phyloP scores from a whole-genome alignment of 2,888 invertebrate species.

The Labia minor region DNA sequence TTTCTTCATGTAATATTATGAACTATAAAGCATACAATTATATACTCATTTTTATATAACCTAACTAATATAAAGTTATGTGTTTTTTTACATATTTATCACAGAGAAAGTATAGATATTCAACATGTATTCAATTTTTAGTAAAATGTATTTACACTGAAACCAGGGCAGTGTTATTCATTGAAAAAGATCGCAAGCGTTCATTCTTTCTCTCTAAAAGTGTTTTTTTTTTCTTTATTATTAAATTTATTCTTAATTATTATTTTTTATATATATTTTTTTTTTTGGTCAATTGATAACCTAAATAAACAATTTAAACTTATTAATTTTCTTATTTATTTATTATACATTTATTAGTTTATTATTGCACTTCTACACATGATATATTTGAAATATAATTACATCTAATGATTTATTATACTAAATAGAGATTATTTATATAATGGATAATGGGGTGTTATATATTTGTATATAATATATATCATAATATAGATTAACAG shows the following conservation, averaged over 20 bases:
- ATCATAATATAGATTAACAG: neutral
- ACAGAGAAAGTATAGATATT: constrained; percentile 1
- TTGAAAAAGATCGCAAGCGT: too few relatives aligned
- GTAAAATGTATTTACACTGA: neutral
- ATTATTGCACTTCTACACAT: constrained; percentile 13
- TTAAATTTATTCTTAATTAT: neutral
- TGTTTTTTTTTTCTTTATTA: neutral
- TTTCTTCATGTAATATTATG: neutral
- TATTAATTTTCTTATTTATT: neutral
- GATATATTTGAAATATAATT: neutral
- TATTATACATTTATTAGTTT: neutral
- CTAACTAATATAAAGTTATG: neutral
- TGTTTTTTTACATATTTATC: neutral
- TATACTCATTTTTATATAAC: neutral
- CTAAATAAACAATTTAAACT: neutral
- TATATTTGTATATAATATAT: neutral
- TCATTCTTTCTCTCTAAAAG: neutral
- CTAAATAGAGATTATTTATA: neutral
- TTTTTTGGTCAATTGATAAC: neutral
- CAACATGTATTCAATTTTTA: neutral
- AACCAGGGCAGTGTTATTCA: neutral
- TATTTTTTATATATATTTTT: neutral
- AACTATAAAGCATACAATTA: neutral
- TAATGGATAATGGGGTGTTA: neutral
- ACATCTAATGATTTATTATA: neutral